Conservation (phyloP, 2,113 vertebrate species). For the Antennarius striatus region DNA sequence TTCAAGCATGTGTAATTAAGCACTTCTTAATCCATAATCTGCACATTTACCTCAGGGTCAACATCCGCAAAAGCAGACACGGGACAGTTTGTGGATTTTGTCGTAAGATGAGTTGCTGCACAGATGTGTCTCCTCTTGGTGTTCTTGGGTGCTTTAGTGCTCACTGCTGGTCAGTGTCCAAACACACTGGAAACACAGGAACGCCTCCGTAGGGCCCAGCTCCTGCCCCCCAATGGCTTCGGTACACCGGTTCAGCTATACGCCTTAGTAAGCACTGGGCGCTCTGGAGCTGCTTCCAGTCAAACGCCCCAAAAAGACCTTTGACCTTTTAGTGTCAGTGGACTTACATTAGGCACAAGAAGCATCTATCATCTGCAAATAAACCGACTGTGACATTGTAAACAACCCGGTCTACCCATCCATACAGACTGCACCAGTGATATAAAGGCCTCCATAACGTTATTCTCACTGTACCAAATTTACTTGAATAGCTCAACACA, state of each 20-base stretch:
- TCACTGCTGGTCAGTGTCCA: constrained; percentile 77
- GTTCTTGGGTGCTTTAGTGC: constrained; percentile 54
- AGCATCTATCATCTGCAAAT: constrained; percentile 36
- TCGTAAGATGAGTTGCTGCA: constrained; percentile 47
- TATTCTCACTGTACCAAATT: constrained; percentile 78
- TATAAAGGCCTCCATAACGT: constrained; percentile 51
- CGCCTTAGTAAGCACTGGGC: constrained; percentile 29
- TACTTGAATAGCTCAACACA: constrained; percentile 80
- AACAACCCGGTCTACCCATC: constrained; percentile 47
- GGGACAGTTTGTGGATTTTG: constrained; percentile 66
- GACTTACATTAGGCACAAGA: constrained; percentile 38
- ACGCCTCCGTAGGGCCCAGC: constrained; percentile 31
- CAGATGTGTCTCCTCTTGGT: constrained; percentile 7
- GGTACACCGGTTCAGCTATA: constrained; percentile 27
- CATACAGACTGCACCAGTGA: constrained; percentile 54
- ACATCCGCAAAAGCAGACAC: constrained; percentile 61
- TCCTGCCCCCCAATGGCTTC: constrained; percentile 40
- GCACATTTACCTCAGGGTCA: constrained; percentile 79
- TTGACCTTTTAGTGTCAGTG: constrained; percentile 36
- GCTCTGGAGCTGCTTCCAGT: constrained; percentile 39
- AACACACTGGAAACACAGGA: constrained; percentile 65
- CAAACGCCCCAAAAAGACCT: constrained; percentile 49
- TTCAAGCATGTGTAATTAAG: constrained; percentile 54
- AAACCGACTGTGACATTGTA: constrained; percentile 41
- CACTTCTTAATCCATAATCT: constrained; percentile 62